Conservation (phyloP, 2,797 vertebrate genomes). For the Hylomyscus alleni region DNA sequence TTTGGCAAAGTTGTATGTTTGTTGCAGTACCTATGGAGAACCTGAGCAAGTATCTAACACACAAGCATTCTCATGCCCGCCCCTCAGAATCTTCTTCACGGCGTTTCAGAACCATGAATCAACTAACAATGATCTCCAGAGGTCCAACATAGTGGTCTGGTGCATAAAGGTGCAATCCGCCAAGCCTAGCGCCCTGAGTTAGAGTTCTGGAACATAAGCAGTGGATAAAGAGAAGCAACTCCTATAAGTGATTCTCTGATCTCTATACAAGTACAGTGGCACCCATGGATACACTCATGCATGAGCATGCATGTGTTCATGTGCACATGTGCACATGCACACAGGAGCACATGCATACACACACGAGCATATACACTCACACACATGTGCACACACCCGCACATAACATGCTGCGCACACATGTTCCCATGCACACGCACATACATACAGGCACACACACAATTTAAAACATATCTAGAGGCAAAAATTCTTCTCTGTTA, state of each 20-base stretch:
- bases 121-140: conserved; percentile 43
- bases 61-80: not conserved
- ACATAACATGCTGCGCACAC: not conserved
- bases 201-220: not conserved
- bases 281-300: not conserved
- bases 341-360: not conserved
- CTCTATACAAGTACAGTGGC: not conserved
- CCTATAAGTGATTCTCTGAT: not conserved
- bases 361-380: not conserved
- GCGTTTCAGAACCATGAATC: conserved; percentile 48
- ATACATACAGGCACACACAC: not conserved
- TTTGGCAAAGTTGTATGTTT: not conserved
- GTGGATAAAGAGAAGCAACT: not conserved
- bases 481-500: conserved; percentile 38
- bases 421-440: too few relatives aligned
- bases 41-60: not conserved
- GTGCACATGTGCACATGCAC: not conserved
- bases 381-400: not conserved
- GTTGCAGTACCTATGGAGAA: not conserved
- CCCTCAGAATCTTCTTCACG: not conserved
- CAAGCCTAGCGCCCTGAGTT: not conserved
- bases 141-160: not conserved
- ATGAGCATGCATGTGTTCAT: not conserved
- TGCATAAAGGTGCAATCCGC: not conserved
- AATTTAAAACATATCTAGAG: not conserved